Conservation (phyloP, 30 jellyfish, hydroid and myxozoan genomes). For the Rhopilema esculentum region DNA sequence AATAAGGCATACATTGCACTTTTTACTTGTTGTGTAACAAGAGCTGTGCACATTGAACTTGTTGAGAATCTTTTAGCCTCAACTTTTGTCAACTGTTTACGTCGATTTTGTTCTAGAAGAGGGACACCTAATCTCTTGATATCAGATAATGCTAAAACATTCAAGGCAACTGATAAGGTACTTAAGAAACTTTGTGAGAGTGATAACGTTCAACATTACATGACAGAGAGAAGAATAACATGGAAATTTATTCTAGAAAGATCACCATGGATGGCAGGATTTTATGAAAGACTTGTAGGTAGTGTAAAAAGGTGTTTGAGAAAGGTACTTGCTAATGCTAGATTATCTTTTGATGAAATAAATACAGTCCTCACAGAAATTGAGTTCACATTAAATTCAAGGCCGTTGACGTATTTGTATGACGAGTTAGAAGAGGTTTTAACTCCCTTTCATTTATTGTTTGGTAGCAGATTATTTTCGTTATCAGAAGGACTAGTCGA, state of each 20-base stretch:
- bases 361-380: conserved; percentile 55
- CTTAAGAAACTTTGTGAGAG: conserved; percentile 4
- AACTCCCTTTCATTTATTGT: conserved; percentile 50
- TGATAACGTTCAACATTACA: background rate
- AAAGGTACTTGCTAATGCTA: conserved; percentile 32
- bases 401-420: conserved; percentile 48
- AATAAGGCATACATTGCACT: conserved; percentile 24
- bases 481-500: background rate
- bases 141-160: conserved; percentile 59
- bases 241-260: conserved; percentile 45
- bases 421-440: conserved; percentile 44
- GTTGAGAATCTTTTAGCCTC: conserved; percentile 21
- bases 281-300: conserved; percentile 33
- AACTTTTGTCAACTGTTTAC: conserved; percentile 28
- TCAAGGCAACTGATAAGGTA: conserved; percentile 21
- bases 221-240: conserved; percentile 1
- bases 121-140: conserved; percentile 43
- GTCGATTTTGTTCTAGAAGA: conserved; percentile 67
- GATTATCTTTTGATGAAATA: conserved; percentile 38
- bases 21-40: conserved; percentile 38
- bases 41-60: conserved; percentile 54
- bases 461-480: conserved; percentile 18
- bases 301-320: conserved; percentile 58
- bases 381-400: conserved; percentile 29
- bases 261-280: conserved; percentile 62